Conservation (phyloP, 2,797 vertebrate genomes). For the Hephaestus fuliginosus region DNA sequence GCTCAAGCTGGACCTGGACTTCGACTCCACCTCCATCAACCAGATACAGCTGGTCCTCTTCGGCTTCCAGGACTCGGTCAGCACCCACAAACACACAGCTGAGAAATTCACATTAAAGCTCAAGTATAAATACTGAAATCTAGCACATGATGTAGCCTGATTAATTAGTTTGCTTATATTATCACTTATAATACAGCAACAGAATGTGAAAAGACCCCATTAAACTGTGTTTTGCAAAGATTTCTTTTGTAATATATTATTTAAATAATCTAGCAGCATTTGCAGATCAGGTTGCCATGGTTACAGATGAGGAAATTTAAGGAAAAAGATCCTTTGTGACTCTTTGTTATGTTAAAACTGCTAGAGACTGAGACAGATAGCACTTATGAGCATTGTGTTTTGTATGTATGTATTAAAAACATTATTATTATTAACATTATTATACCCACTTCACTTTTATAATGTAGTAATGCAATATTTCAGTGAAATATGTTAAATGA, state of each 20-base stretch:
- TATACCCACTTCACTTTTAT: not conserved
- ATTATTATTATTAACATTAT: not conserved
- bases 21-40: constrained; percentile 94
- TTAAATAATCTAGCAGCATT: not conserved
- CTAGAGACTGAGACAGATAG: not conserved
- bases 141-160: not conserved
- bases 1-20: constrained; percentile 94
- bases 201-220: not conserved
- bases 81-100: constrained; percentile 28
- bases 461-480: not conserved
- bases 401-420: not conserved
- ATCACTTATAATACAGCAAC: not conserved
- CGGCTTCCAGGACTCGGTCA: constrained; percentile 96
- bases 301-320: not conserved
- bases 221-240: no score
- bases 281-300: not conserved
- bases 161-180: not conserved
- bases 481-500: not conserved
- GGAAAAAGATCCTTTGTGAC: not conserved
- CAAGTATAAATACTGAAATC: not conserved
- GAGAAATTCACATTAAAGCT: not conserved
- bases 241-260: no score
- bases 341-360: not conserved
- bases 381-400: not conserved
- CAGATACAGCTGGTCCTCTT: constrained; percentile 96